A percentile compares a stretch with the other conserved stretches of the same genome.
These are phyloP conservation scores for Athalia circularis DNA, from an alignment of 2,888 invertebrate species.

Conservation along the genomic window DNA sequence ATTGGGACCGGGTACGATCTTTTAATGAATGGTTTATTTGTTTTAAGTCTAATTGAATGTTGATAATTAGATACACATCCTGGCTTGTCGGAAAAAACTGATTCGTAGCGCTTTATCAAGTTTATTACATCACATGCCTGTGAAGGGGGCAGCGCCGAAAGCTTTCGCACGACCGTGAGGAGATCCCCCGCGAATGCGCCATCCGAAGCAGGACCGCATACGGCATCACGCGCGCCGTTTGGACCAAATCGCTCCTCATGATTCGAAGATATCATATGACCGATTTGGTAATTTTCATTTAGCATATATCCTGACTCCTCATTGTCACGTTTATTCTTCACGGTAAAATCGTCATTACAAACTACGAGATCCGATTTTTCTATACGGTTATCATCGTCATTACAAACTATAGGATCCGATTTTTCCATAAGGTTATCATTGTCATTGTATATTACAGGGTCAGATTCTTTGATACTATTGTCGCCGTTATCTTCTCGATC, in stretches of 20 bases:
- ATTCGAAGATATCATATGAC: background rate
- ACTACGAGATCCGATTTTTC: no score
- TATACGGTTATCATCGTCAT: no score
- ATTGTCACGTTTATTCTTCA: no score
- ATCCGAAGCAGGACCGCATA: background rate
- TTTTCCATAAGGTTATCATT: no score
- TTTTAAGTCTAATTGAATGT: constrained; percentile 56
- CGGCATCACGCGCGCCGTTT: background rate
- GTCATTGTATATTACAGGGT: no score
- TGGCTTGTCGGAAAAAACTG: constrained; percentile 53
- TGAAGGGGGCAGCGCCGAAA: constrained; percentile 12
- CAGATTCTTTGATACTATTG: no score
- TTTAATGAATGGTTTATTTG: constrained; percentile 51
- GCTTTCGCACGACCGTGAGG: background rate
- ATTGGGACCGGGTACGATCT: constrained; percentile 61
- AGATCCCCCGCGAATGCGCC: constrained; percentile 43
- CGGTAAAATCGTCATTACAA: no score
- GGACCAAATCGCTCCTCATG: background rate
- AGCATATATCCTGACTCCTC: no score
- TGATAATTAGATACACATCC: constrained; percentile 54
- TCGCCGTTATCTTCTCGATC: no score
- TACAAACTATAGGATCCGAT: no score
- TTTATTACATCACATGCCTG: constrained; percentile 10
- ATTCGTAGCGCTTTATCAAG: constrained; percentile 28
- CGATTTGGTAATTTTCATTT: background rate